phyloP scores from a whole-genome alignment of 2,797 vertebrate species.

The Paramormyrops hopkinsi region DNA sequence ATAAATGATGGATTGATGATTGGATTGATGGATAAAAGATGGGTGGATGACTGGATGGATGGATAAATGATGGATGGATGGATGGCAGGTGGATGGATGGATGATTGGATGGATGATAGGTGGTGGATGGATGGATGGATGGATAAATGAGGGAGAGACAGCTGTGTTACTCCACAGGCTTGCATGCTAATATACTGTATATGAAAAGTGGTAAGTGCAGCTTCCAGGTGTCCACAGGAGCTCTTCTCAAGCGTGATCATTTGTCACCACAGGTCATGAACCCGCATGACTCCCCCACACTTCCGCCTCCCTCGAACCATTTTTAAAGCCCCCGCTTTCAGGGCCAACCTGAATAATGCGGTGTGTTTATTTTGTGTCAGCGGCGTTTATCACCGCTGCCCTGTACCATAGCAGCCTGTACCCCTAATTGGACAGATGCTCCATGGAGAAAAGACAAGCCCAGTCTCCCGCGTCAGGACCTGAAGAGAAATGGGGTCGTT shows the following conservation, averaged over 20 bases:
- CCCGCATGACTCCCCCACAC: neutral
- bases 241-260: neutral
- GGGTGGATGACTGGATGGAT: neutral
- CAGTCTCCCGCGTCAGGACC: neutral
- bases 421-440: conserved; percentile 2
- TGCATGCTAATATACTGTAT: neutral
- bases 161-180: neutral
- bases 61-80: neutral
- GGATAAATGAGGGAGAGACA: neutral
- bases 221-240: neutral
- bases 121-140: neutral
- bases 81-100: neutral
- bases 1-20: neutral
- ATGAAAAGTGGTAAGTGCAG: neutral
- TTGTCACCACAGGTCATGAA: neutral
- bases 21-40: neutral
- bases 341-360: neutral
- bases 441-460: neutral
- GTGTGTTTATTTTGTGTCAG: neutral
- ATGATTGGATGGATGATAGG: neutral
- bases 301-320: neutral
- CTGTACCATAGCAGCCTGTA: neutral
- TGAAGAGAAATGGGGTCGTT: neutral
- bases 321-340: neutral
- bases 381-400: neutral